Evolutionary conservation across 2,888 invertebrate species (phyloP).

Genomic region (Melanophora roralis): DNA sequence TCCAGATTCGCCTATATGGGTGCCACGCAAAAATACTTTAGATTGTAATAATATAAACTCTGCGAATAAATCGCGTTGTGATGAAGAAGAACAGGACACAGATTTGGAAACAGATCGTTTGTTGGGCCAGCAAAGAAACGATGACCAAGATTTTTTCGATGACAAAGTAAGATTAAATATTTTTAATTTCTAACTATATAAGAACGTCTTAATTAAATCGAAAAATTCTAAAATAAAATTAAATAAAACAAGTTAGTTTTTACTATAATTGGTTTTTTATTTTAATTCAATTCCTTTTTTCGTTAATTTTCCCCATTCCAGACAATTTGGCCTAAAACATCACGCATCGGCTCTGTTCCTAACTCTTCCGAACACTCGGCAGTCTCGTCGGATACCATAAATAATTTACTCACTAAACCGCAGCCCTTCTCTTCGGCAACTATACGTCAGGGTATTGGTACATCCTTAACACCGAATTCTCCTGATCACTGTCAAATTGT

Average conservation of each 20-base stretch:
- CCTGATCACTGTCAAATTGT: slow-evolving; percentile 75
- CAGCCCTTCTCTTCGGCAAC: slow-evolving; percentile 74
- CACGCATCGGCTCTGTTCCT: slow-evolving; percentile 59
- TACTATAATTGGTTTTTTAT: no score
- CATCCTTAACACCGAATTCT: slow-evolving; percentile 73
- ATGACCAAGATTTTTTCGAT: slow-evolving; percentile 92
- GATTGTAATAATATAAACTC: slow-evolving; percentile 34
- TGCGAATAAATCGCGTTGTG: slow-evolving; percentile 71
- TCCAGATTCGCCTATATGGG: slow-evolving; percentile 76
- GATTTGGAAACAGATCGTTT: slow-evolving; percentile 98
- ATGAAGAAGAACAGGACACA: slow-evolving; percentile 94
- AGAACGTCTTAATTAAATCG: no score
- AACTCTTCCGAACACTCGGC: slow-evolving; percentile 68
- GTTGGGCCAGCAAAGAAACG: slow-evolving; percentile 94
- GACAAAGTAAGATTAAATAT: slow-evolving; percentile 78
- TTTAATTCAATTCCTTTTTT: background rate
- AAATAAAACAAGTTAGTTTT: no score
- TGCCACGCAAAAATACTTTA: slow-evolving; percentile 70
- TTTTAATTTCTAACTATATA: no score
- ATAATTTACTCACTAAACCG: slow-evolving; percentile 67
- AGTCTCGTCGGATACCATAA: slow-evolving; percentile 66
- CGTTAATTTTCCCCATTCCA: slow-evolving; percentile 30
- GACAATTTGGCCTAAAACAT: slow-evolving; percentile 70
- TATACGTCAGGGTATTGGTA: slow-evolving; percentile 76
- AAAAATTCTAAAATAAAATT: no score